Base-by-base conservation (phyloP, 2,888 invertebrate species). In the Polia nebulosa region DNA sequence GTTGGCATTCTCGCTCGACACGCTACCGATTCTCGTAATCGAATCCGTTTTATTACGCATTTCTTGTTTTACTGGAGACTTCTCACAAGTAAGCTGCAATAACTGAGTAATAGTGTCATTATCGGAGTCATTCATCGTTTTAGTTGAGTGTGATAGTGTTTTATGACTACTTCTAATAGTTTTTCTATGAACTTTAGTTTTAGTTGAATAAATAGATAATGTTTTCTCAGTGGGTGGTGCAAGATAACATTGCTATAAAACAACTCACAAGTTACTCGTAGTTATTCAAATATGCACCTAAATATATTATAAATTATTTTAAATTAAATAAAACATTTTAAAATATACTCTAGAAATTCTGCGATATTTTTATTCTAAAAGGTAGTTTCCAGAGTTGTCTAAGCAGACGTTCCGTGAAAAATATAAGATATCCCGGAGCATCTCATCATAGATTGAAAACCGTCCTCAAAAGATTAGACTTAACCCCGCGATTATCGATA, bases 1-100 rank as follows among this genome's bases (percentile, higher is more conserved):
- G 55, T 55, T 65, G 74, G 69, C 62, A 75, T 75, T 76, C 76
- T 56, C 71, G 53, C 76, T 56, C 71, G 53, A 56, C 65, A 57
- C 34, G 81, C 72, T 79, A 76, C 70, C 53, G 56, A 68, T 51
- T 61, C 53, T 66, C 56, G 74, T 79, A 79, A 72, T 77, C 59
- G 60, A 78, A 63, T 69, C 49, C 57, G 58, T 82, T 76, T 75
- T 78, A 74, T 66, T 65, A 68, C 56, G 51, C 57, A 71, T 68
- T 69, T 70, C 74, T 80, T 44, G 60, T 80, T 71, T 52, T 13
- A 62, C 27, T 57, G 45, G 52, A 71, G 41, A 58, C 49, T 71
- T 66, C 74, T 77, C 57, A 56, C 25, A 63, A 69, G 76, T 68
- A 69, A 71, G 55, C 55, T 53, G 62, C 45, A 65, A 58, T 72